Base-by-base conservation (phyloP, 2,113 vertebrate species). In the Cairina moschata region DNA sequence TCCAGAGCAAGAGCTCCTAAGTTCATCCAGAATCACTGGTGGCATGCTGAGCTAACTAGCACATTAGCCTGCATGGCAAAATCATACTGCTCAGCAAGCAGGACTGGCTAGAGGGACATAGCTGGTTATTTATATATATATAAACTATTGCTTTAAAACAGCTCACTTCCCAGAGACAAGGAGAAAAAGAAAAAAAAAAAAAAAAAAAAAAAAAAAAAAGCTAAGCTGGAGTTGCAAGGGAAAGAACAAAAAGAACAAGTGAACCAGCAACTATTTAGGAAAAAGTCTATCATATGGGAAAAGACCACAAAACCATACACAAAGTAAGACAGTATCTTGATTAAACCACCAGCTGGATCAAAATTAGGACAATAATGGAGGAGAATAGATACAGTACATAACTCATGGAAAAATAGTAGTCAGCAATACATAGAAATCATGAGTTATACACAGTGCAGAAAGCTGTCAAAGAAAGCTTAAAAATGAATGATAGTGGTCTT, bases 211-310 rank as follows among this genome's bases (percentile, higher is more conserved):
- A 73, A 48, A 31, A 38, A 31, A 0, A 13, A 34, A 62, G 20
- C 6, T 48, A 22, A 93, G 46, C 9, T 56, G 22, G 15, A 94
- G 67, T 13, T 65, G 44, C 38, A 58, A 56, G 75, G 3, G 8
- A 67, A 83, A 82, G 86, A 86, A 26, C 32, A 86, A 93, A 67
- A 83, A 82, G 86, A 86, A 26, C 32, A 86, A 93, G 81, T 34
- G 0, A 81, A 38, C 67, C 46, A 44, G 55, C 8, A 83, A 42
- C 46, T 48, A 13, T 65, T 67, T 25, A 46, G n/a, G 60, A 65
- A 91, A 22, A 86, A 13, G 13, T 31, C 80, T 54, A 31, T 68
- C 38, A 59, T 38, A 54, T n/a, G 21, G 48, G 34, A 22, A 87
- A 87, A 92, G n/a, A 34, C 42, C 69, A 91, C 29, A 90, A 92